Evolutionary conservation across 2,797 vertebrate species (phyloP).

Genomic region (Alca torda): DNA sequence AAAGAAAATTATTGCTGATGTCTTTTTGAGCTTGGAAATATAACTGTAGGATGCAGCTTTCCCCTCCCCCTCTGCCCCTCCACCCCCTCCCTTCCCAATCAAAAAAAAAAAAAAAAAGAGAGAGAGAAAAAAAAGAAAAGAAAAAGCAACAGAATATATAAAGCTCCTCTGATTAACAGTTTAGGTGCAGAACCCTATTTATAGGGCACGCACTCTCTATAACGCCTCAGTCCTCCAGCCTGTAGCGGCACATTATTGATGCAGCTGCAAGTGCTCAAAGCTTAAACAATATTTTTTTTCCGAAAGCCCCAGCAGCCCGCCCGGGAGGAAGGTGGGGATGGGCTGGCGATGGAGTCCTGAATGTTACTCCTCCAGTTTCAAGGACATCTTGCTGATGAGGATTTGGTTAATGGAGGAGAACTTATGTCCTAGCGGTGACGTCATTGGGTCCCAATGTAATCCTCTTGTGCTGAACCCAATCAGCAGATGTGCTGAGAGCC

Average conservation of each 20-base stretch:
- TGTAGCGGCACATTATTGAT: neutral
- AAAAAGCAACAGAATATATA: conserved; percentile 49
- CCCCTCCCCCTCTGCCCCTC: neutral
- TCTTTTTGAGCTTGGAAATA: conserved; percentile 55
- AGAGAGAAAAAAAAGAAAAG: neutral
- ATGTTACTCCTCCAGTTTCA: conserved; percentile 90
- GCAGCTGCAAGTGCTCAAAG: conserved; percentile 63
- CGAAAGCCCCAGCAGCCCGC: conserved; percentile 39
- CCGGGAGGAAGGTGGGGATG: conserved; percentile 57
- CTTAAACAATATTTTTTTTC: conserved; percentile 57
- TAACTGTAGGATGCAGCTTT: conserved; percentile 38
- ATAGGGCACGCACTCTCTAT: conserved; percentile 9
- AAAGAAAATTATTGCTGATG: conserved; percentile 48
- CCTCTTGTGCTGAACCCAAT: conserved; percentile 92
- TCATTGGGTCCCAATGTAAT: conserved; percentile 98
- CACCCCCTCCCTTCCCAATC: neutral
- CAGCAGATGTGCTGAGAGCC: conserved; percentile 88
- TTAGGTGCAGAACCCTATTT: conserved; percentile 60
- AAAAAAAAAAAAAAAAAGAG: neutral
- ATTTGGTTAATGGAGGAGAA: conserved; percentile 90
- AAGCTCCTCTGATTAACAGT: conserved; percentile 63
- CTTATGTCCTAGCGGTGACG: conserved; percentile 93
- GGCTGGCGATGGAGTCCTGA: conserved; percentile 71
- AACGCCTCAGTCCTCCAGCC: conserved; percentile 26
- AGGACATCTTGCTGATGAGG: conserved; percentile 98